Evolutionary conservation across 2,888 invertebrate species (phyloP), one percentile per base, ranked within the genome.

Genomic region (Drosophila pseudotalamancana): DNA sequence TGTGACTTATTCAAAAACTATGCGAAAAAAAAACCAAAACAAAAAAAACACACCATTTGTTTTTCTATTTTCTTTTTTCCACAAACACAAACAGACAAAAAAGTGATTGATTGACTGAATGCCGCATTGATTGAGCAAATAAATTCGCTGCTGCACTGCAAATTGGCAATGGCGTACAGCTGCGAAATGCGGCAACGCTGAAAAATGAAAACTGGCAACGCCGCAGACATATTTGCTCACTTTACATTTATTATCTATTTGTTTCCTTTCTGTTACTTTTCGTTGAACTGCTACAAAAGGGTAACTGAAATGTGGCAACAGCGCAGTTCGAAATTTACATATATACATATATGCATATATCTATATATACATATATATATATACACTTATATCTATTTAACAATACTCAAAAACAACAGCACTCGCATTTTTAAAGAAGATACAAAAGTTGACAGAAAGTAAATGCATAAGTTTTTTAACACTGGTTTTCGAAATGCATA

Each of bases 1-100:
- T 85, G 82, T 84, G 85, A 85, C 78, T 76, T 87, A 87, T 77
- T 84, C 71, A 67, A 62, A 73, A 77, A 67, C 63, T 51, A 65
- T 70, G 72, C 72, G 46, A 76, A 76, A 46, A 59, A 51, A 66
- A 60, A 21, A 46, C 60, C 62, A 67, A 60, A 55, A 49, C 37
- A 31, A 12, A 23, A 45, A 53, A 62, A 61, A 73, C 66, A 74
- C 72, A 55, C 60, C 50, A 65, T 61, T 79, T 77, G 77, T 74
- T 81, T 74, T 81, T 84, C 65, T 49, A 48, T 76, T 69, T 77
- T 67, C 37, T 61, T 23, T 79, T 65, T 37, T 59, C 25, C 34
- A 55, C 27, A 25, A 6, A 34, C 42, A 62, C 49, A 45, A 42
- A 14, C 39, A 49, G 43, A 61, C 27, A 45, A 31, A 54, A 54